Base-by-base conservation (phyloP, 2,797 vertebrate species). In the Enteromius trimaculatus region DNA sequence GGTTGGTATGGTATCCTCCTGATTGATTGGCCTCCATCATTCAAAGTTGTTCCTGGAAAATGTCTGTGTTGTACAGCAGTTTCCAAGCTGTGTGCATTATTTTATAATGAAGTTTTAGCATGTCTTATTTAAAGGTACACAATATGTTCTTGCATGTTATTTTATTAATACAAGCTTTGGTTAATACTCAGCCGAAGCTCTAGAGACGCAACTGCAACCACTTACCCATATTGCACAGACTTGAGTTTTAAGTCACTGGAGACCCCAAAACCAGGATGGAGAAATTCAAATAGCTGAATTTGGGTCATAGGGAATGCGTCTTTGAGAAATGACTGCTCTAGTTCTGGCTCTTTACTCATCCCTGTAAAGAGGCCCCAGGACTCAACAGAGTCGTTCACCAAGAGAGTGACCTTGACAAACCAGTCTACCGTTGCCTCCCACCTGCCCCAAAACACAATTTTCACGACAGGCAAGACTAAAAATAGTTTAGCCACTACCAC, bases 341-440 rank as follows among this genome's bases (percentile, higher is more conserved):
- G 62, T 80, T 80, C 10, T 58, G 55, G 37, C 37, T 7, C 6
- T 37, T 53, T 39, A 7, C 37, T 0, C 17, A 11, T 53, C 31
- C 29, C 69, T 31, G 17, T 17, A 10, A 65, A 66, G 69, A 64
- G 31, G 44, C 68, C 66, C 7, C 26, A 39, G 13, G 42, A 55
- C 69, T 31, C 66, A 4, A 2, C 68, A 37, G 29, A 72, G 77
- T 49, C 47, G 37, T 34, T 76, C 42, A 47, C 26, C 13, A 44
- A 58, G 23, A 58, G 60, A 47, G 37, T 80, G 42, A 79, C 69
- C 62, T 75, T 84, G 60, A 66, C 16, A 75, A 66, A 76, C 60
- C 10, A 76, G 60, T 74, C 39, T 64, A 26, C 60, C 10, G 17
- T 62, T 55, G 17, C 34, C 75, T 37, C 31, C 47, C 71, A 66